Conservation (phyloP, 2,888 invertebrate species). For the Machimus rusticus region DNA sequence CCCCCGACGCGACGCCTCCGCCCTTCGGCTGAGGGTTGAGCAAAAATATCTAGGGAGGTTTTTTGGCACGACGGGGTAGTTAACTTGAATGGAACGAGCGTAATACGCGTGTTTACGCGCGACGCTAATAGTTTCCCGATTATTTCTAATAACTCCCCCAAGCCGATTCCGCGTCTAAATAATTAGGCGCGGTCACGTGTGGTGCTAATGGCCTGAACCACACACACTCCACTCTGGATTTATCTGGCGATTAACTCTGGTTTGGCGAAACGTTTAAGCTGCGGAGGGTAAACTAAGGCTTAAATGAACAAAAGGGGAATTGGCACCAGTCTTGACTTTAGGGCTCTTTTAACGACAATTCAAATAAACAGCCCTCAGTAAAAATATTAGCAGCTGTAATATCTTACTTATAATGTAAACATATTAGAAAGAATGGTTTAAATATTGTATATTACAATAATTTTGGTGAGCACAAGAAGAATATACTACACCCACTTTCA, state of each 20-base stretch:
- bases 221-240: neutral
- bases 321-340: neutral
- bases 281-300: neutral
- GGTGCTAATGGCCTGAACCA: neutral
- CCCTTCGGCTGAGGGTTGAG: neutral
- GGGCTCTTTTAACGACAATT: neutral
- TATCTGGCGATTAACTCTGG: neutral
- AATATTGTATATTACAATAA: too few species aligned
- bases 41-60: neutral
- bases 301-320: neutral
- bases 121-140: neutral
- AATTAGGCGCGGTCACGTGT: constrained; percentile 24
- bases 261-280: neutral
- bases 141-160: neutral
- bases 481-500: too few species aligned
- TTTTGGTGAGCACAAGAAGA: too few species aligned
- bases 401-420: neutral
- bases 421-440: too few species aligned
- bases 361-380: neutral
- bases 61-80: neutral
- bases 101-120: neutral
- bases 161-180: neutral
- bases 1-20: neutral
- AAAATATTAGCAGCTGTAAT: neutral
- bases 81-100: neutral